Conservation (phyloP, 2,888 invertebrate species). For the Megamerina dolium region DNA sequence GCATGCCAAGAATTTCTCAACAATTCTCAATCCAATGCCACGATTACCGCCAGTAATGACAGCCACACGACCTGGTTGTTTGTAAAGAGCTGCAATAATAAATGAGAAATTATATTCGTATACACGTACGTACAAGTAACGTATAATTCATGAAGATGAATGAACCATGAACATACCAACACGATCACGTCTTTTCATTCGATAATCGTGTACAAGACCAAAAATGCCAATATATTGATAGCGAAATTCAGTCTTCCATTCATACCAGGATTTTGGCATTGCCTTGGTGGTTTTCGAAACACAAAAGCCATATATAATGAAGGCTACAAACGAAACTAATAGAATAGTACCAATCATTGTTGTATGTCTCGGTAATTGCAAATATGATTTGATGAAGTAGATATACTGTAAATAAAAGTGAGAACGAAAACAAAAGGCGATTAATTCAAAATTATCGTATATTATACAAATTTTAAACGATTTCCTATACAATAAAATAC, state of each 20-base stretch:
- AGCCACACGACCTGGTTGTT: conserved; percentile 63
- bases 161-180: conserved; percentile 41
- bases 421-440: not conserved
- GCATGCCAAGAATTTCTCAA: conserved; percentile 67
- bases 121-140: conserved; percentile 4
- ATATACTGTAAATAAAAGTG: conserved; percentile 1
- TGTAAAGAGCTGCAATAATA: conserved; percentile 58
- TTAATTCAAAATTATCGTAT: not conserved
- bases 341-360: conserved; percentile 27
- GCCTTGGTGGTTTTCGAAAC: conserved; percentile 47
- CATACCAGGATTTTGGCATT: conserved; percentile 45
- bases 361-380: no score
- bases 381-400: no score
- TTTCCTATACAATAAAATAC: no score
- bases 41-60: conserved; percentile 82
- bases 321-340: conserved; percentile 21
- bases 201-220: conserved; percentile 43
- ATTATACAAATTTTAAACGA: not conserved
- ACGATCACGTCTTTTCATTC: conserved; percentile 33
- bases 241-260: conserved; percentile 45
- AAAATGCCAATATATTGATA: conserved; percentile 42
- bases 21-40: conserved; percentile 75
- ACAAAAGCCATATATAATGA: conserved; percentile 36
- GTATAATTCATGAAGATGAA: not conserved
- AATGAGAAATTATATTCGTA: conserved; percentile 12